A percentile compares a stretch with the other conserved stretches of the same genome.
phyloP scores from a whole-genome alignment of 2,888 invertebrate genomes.

The Chymomyza caudatula region DNA sequence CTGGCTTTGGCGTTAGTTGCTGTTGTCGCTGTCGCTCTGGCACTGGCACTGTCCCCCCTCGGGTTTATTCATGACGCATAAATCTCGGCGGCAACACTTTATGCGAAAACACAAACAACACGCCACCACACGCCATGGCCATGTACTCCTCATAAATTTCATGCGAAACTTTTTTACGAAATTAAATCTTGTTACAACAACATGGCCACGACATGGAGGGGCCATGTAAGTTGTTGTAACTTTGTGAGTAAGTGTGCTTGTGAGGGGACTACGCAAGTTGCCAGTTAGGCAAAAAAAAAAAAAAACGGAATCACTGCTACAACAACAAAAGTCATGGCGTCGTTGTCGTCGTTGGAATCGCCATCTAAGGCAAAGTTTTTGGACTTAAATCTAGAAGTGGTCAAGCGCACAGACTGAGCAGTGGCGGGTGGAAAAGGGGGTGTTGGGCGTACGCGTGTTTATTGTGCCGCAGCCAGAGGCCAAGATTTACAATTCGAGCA shows the following conservation, averaged over 20 bases:
- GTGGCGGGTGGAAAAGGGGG: constrained; percentile 18
- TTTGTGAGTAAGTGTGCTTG: constrained; percentile 24
- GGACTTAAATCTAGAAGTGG: not conserved
- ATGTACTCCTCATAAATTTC: constrained; percentile 72
- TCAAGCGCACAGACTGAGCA: not conserved
- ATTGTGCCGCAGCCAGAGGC: constrained; percentile 61
- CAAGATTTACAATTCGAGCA: constrained; percentile 70
- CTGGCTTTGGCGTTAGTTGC: constrained; percentile 24
- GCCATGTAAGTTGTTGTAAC: constrained; percentile 14
- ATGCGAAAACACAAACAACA: constrained; percentile 72
- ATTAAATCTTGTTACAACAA: constrained; percentile 69
- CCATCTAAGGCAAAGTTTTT: not conserved
- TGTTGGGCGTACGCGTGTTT: constrained; percentile 66
- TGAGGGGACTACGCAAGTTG: constrained; percentile 20
- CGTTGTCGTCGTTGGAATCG: constrained; percentile 9
- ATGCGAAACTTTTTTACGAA: constrained; percentile 73
- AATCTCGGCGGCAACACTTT: constrained; percentile 74
- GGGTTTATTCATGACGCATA: constrained; percentile 75
- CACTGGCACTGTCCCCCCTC: constrained; percentile 18
- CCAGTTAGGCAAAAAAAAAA: constrained; percentile 4
- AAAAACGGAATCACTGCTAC: not conserved
- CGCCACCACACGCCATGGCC: constrained; percentile 69
- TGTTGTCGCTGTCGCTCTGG: constrained; percentile 43
- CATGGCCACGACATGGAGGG: constrained; percentile 16
- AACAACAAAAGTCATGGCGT: not conserved